Evolutionary conservation across 2,113 vertebrate genomes (phyloP), one percentile per base, ranked within the genome.

Genomic region (Cricetomys ansorgei): DNA sequence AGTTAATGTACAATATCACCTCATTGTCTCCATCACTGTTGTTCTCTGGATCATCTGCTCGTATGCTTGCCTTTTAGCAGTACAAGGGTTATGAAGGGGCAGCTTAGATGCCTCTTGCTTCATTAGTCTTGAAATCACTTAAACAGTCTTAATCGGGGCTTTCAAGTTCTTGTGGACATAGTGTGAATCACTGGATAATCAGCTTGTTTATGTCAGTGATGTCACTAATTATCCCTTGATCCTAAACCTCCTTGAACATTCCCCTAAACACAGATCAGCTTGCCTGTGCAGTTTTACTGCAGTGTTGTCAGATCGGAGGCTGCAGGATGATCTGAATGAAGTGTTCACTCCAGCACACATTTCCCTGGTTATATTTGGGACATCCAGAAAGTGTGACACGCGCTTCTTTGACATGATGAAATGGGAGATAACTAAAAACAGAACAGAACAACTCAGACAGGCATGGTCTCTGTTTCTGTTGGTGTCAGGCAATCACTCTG

Each of bases 141-240:
- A 59, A 97, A 3, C 91, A 77, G 70, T 94, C 77, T 91, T 97
- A 96, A 80, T 95, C 75, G 95, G 92, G 31, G 84, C 90, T 95
- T 97, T 97, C 84, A 98, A 80, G 88, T 45, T 97, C 94, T 64
- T 95, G 95, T 91, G 97, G 96, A 96, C 79, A 87, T 97, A 97
- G 88, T 7, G 19, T 98, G 96, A 97, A 93, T 94, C 94, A 85
- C n/a, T 93, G 53, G 97, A 94, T 96, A 94, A 97, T 98, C 86
- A 93, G 88, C 95, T 57, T 98, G 62, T 57, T 95, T 70, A 97
- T 97, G 96, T 93, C 83, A 94, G 65, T 95, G 93, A 95, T 97
- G 88, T 96, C 48, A 91, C 80, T 96, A 79, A 91, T 95, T 96
- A 94, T 62, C 50, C n/a, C 55, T 97, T 85, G 55, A 91, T 96